Evolutionary conservation across 2,888 invertebrate genomes (phyloP).

Genomic region (Sussaba pulchella): DNA sequence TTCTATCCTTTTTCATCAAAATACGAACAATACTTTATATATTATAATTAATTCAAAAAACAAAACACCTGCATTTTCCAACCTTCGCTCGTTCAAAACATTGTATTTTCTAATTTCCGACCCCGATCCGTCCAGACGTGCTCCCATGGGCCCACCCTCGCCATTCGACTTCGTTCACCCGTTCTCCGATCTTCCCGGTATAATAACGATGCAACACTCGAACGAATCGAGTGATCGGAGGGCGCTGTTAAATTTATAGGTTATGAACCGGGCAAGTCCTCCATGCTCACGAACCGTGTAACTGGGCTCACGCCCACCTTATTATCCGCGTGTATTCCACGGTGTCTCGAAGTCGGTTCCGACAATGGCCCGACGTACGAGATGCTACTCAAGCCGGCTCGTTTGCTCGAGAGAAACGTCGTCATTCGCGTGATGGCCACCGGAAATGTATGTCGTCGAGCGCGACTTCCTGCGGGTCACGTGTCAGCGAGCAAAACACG

Average conservation of each 20-base stretch:
- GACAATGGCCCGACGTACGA: slow-evolving; percentile 52
- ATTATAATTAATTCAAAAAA: too few relatives aligned
- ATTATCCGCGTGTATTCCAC: slow-evolving; percentile 73
- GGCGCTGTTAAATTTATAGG: not conserved
- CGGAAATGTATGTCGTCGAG: slow-evolving; percentile 77
- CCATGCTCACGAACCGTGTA: slow-evolving; percentile 78
- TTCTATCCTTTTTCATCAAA: too few relatives aligned
- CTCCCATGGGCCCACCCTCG: too few relatives aligned
- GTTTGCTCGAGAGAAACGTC: slow-evolving; percentile 36
- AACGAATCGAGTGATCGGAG: not conserved
- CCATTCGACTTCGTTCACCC: too few relatives aligned
- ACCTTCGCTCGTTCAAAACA: too few relatives aligned
- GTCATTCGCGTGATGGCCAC: slow-evolving; percentile 62
- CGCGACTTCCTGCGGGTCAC: slow-evolving; percentile 79
- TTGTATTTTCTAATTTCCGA: too few relatives aligned
- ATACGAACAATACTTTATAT: too few relatives aligned
- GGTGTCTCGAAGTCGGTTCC: slow-evolving; percentile 61
- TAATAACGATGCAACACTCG: not conserved
- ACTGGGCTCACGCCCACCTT: slow-evolving; percentile 79
- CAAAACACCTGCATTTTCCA: too few relatives aligned
- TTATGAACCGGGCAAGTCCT: slow-evolving; percentile 20
- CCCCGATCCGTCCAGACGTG: too few relatives aligned
- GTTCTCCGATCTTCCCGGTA: too few relatives aligned
- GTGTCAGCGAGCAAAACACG: slow-evolving; percentile 72
- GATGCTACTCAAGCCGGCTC: slow-evolving; percentile 51